Evolutionary conservation across 1,140 invertebrate species (phyloP), one percentile per base, ranked within the genome.

Genomic region (Drepana arcuata): DNA sequence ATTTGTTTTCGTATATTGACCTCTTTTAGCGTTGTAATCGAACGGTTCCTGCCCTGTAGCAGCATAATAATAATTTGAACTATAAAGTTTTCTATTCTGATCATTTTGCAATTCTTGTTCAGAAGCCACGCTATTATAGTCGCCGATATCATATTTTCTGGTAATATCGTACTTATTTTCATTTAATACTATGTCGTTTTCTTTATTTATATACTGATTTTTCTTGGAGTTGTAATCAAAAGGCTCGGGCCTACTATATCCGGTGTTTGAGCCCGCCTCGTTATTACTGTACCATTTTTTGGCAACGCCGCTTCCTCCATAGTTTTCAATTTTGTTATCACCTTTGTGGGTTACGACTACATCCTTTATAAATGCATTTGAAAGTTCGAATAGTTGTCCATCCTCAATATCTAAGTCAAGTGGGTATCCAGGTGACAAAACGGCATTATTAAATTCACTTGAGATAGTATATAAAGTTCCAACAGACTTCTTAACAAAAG

Each of bases 291-390:
- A 29, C 49, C 49, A 57, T 27, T 45, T 41, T 37, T 57, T 53
- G 14, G 45, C 52, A n/a, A 37, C 37, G 7, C 48, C 54, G n/a
- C 33, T 12, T 14, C 37, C 38, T n/a, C 49, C 34, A 46, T 53
- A 59, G 21, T 56, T 59, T 37, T 30, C 24, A 29, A 53, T 41
- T 34, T 66, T 63, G 28, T 29, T 55, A 34, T 61, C 59, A 36
- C 14, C 48, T 49, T 82, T 82, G 36, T 79, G 73, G 15, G 57
- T 63, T 7, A 82, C 51, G 7, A 45, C 34, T 15, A 82, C 43
- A 37, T 80, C 67, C 48, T 74, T 82, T 1, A 77, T 32, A 12
- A 75, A 40, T 25, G 62, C 50, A 57, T 82, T 82, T 12, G 78
- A 73, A 16, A 82, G 36, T 33, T 59, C 55, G 43, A 78, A 68